phyloP scores from a whole-genome alignment of 2,888 invertebrate species.

The Graphium colonna region DNA sequence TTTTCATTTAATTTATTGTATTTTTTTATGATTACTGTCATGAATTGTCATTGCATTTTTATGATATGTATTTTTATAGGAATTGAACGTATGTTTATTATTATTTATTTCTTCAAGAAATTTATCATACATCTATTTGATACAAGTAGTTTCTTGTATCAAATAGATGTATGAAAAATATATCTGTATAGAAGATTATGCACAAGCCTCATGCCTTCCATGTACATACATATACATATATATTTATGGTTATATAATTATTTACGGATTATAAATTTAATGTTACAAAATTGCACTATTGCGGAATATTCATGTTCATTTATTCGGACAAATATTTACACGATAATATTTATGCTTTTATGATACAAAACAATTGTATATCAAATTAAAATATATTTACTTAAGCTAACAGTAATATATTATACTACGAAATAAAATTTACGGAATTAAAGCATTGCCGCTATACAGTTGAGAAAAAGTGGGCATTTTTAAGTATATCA shows the following conservation, averaged over 20 bases:
- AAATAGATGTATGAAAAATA: not conserved
- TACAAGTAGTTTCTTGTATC: too few relatives aligned
- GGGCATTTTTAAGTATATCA: too few relatives aligned
- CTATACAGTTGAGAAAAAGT: too few relatives aligned
- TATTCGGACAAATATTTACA: not conserved
- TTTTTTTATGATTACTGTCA: conserved; percentile 16
- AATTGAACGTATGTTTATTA: not conserved
- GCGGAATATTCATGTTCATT: conserved; percentile 1
- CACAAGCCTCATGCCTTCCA: conserved; percentile 70
- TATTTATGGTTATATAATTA: conserved; percentile 20
- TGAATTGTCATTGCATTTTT: too few relatives aligned
- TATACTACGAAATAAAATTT: not conserved
- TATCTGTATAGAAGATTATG: conserved; percentile 25
- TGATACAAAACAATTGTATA: not conserved
- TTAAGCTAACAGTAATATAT: not conserved
- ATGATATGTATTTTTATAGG: not conserved
- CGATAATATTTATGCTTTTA: not conserved
- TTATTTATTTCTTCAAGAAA: not conserved
- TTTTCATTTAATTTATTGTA: too few relatives aligned
- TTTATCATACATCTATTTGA: too few relatives aligned
- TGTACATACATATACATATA: conserved; percentile 61
- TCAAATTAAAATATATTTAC: not conserved
- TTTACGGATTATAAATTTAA: conserved; percentile 7
- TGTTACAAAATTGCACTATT: conserved; percentile 8
- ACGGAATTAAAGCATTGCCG: too few relatives aligned